These are phyloP conservation scores for Leptodirus hochenwartii DNA, from an alignment of 2,888 invertebrate species.

Conservation along the genomic window DNA sequence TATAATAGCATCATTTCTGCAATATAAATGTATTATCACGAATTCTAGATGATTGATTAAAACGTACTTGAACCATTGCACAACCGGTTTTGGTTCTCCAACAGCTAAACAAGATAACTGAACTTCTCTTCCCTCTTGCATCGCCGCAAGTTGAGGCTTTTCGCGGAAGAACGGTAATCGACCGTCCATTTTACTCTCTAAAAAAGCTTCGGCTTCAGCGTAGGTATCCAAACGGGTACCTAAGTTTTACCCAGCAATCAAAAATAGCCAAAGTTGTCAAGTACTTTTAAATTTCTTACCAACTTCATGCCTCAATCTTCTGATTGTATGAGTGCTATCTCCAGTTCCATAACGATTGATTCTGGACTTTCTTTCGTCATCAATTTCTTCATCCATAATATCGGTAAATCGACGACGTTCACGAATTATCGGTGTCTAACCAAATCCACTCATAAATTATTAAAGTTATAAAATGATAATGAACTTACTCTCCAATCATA, in stretches of 20 bases:
- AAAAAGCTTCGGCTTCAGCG: slow-evolving; percentile 71
- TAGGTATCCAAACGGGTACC: slow-evolving; percentile 66
- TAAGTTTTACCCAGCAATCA: slow-evolving; percentile 13
- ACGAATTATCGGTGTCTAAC: slow-evolving; percentile 68
- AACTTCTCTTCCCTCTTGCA: slow-evolving; percentile 59
- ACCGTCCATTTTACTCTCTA: slow-evolving; percentile 59
- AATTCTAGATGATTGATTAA: slow-evolving; percentile 2
- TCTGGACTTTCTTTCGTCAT: slow-evolving; percentile 68
- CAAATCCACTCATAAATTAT: slow-evolving; percentile 9
- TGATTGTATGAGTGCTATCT: slow-evolving; percentile 43
- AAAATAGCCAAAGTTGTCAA: not conserved
- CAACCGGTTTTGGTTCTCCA: slow-evolving; percentile 68
- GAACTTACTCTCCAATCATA: slow-evolving; percentile 61
- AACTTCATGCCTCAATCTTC: slow-evolving; percentile 68
- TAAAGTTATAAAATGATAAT: slow-evolving; percentile 1
- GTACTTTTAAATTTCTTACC: slow-evolving; percentile 25
- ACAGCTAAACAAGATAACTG: slow-evolving; percentile 68
- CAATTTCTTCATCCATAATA: slow-evolving; percentile 90
- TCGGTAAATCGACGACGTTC: slow-evolving; percentile 84
- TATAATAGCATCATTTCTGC: slow-evolving; percentile 63
- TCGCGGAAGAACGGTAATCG: slow-evolving; percentile 81
- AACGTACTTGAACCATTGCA: slow-evolving; percentile 73
- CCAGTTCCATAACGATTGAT: slow-evolving; percentile 58
- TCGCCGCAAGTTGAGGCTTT: slow-evolving; percentile 72
- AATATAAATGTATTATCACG: slow-evolving; percentile 7